Percentiles rank a stretch among this genome's conserved stretches.
These are phyloP conservation scores for Dendroctonus ponderosae DNA, from an alignment of 1,140 invertebrate genomes.

Conservation along the genomic window DNA sequence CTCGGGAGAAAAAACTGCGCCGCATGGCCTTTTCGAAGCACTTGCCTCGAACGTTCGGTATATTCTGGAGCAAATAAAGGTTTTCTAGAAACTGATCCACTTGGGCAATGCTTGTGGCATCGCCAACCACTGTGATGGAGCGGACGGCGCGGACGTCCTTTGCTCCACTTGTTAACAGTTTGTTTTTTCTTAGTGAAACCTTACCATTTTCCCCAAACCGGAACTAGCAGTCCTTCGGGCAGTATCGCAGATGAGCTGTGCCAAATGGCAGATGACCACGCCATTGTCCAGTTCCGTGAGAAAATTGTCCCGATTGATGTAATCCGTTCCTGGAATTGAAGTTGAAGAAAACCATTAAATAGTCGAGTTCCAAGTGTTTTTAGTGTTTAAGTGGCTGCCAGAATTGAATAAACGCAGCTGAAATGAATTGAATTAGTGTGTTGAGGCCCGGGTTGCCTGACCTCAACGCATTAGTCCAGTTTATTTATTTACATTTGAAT, in stretches of 20 bases:
- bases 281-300: slow-evolving; percentile 78
- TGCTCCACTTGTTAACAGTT: background rate
- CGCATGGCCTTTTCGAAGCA: slow-evolving; percentile 79
- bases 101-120: slow-evolving; percentile 1
- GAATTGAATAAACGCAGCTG: slow-evolving; percentile 8
- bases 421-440: slow-evolving; percentile 1
- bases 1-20: slow-evolving; percentile 84
- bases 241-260: slow-evolving; percentile 70
- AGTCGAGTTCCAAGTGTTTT: background rate
- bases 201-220: slow-evolving; percentile 64
- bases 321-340: slow-evolving; percentile 63
- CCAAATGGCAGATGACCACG: slow-evolving; percentile 74
- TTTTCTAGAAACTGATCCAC: slow-evolving; percentile 4
- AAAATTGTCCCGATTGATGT: slow-evolving; percentile 74
- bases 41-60: slow-evolving; percentile 65
- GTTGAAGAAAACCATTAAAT: background rate
- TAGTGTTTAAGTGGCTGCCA: background rate
- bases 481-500: background rate
- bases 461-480: background rate
- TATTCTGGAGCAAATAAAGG: slow-evolving; percentile 54
- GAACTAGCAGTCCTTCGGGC: slow-evolving; percentile 63
- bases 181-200: slow-evolving; percentile 35
- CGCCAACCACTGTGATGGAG: background rate
- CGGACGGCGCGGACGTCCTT: background rate
- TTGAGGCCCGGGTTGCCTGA: background rate